Evolutionary conservation across 2,797 vertebrate species (phyloP).

Genomic region (Poecile montanus): DNA sequence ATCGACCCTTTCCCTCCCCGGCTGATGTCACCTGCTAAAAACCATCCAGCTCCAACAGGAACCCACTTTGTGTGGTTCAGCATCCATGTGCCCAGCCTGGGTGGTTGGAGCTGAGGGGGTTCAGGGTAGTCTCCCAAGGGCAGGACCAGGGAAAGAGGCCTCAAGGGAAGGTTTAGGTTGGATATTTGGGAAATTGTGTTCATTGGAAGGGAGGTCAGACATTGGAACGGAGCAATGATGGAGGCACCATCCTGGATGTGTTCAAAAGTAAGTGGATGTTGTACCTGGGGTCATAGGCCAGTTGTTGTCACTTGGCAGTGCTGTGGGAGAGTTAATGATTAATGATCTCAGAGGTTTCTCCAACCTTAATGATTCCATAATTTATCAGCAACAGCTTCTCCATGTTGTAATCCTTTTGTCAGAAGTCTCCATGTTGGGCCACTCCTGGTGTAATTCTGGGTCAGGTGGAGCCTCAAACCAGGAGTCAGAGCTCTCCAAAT

Average conservation of each 20-base stretch:
- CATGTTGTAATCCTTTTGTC: neutral
- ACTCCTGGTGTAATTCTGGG: neutral
- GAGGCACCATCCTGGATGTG: neutral
- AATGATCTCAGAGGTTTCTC: neutral
- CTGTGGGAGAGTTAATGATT: neutral
- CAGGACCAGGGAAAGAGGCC: neutral
- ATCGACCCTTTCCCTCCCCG: neutral
- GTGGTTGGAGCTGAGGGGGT: neutral
- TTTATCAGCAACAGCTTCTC: neutral
- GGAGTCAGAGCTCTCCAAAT: neutral
- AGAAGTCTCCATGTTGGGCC: neutral
- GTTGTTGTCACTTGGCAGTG: neutral
- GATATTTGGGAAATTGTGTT: neutral
- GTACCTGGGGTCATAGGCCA: neutral
- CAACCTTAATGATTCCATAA: neutral
- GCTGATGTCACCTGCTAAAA: neutral
- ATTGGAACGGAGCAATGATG: neutral
- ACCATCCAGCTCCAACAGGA: rapidly evolving
- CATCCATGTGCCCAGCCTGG: neutral
- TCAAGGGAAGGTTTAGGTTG: no score
- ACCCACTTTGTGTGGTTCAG: neutral
- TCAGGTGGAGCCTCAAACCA: neutral
- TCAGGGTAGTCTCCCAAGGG: neutral
- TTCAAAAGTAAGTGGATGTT: neutral
- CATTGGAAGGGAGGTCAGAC: neutral